A percentile compares a stretch with the other conserved stretches of the same genome.
Evolutionary conservation across 2,888 invertebrate genomes (phyloP).

Genomic region (Rotaria magnacalcarata): DNA sequence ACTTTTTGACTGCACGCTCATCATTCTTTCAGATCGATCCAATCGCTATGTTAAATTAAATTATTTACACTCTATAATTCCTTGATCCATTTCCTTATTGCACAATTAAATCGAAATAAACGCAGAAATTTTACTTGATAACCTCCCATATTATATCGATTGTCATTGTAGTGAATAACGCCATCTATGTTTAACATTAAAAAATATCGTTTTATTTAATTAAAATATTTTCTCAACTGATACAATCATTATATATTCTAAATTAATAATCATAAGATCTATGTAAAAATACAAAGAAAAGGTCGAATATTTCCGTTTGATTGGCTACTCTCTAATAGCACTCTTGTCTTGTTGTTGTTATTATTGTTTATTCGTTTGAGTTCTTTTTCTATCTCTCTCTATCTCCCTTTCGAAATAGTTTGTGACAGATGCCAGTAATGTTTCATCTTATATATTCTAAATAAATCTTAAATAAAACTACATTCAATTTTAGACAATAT

Average conservation of each 20-base stretch:
- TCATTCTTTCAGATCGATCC: too few relatives aligned
- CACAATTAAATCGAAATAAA: too few relatives aligned
- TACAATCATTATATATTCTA: background rate
- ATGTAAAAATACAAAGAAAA: background rate
- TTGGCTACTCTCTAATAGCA: background rate
- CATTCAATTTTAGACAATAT: background rate
- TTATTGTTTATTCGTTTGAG: conserved; percentile 18
- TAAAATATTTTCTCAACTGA: background rate
- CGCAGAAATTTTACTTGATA: too few relatives aligned
- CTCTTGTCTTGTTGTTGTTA: background rate
- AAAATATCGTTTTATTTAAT: background rate
- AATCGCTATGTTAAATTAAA: too few relatives aligned
- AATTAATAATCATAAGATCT: background rate
- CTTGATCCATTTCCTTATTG: too few relatives aligned
- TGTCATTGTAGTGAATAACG: too few relatives aligned
- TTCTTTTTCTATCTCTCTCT: background rate
- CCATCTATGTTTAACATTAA: too few relatives aligned
- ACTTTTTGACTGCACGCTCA: too few relatives aligned
- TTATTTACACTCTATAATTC: too few relatives aligned
- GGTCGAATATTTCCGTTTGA: background rate
- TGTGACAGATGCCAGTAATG: background rate
- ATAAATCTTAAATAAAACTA: background rate
- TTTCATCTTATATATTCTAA: background rate
- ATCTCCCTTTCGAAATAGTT: background rate
- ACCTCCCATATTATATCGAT: too few relatives aligned